Evolutionary conservation across 2,797 vertebrate species (phyloP), one percentile per base, ranked within the genome.

Genomic region (Cyclura pinguis): DNA sequence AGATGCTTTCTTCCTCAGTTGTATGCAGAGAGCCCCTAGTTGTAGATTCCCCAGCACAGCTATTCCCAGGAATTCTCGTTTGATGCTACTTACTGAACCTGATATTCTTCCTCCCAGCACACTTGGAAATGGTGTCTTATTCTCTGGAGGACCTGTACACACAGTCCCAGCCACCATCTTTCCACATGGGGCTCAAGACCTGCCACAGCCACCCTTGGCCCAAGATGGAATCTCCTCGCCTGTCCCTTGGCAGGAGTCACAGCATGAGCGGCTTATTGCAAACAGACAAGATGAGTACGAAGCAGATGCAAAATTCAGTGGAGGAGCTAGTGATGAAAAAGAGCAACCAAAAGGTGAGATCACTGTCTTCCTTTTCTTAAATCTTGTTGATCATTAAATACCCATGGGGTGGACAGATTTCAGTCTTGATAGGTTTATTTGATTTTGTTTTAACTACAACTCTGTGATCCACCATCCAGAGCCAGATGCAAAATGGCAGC

Each of bases 81-180:
- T 47, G 24, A 55, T 84, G 14, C 27, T 55, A 9, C 32, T 69
- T 3, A 69, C 73, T 94, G 38, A 90, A 86, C 64, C 35, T n/a
- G 29, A 59, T 4, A 14, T 22, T 83, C 64, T 62, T 32, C 82
- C n/a, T 84, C 47, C 81, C 14, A 80, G 84, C 93, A 98, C 98
- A 81, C 27, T 81, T 94, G 88, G 97, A 97, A 95, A 86, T 92
- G 47, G 94, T 97, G 90, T 97, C 96, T 90, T 95, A 84, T 90
- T 98, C 98, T 69, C 97, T 98, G 97, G 98, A 98, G 91, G 97
- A 98, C 90, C 96, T 98, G 85, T 84, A n/a, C 7, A 20, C 8
- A 6, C 47, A n/a, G 24, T 67, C 81, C 2, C 50, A 64, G 13
- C 20, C 92, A 55, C 88, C 55, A 16, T 7, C 95, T 96, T 89